Conservation (phyloP, 2,797 vertebrate species). For the Artibeus jamaicensis region DNA sequence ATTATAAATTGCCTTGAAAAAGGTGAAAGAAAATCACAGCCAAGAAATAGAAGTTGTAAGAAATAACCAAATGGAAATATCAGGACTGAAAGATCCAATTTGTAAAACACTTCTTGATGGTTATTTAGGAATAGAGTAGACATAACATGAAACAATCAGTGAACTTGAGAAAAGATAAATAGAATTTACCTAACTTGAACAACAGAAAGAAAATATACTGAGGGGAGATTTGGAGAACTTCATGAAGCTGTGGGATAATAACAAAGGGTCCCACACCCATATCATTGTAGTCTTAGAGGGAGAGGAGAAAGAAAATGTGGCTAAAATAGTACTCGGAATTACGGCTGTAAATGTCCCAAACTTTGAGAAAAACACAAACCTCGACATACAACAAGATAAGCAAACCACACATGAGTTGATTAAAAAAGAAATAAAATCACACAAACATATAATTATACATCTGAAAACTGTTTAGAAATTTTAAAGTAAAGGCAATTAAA, state of each 20-base stretch:
- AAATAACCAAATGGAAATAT: not conserved
- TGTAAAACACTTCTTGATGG: rapidly evolving
- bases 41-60: not conserved
- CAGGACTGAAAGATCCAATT: rapidly evolving
- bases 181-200: too few species aligned
- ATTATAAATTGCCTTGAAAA: not conserved
- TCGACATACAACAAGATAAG: not conserved
- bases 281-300: not conserved
- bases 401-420: too few species aligned
- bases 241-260: rapidly evolving
- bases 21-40: not conserved
- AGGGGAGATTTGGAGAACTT: not conserved
- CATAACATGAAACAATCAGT: too few species aligned
- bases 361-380: not conserved
- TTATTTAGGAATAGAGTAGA: rapidly evolving
- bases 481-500: not conserved
- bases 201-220: not conserved
- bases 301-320: too few species aligned
- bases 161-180: not conserved
- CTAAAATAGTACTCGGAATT: not conserved
- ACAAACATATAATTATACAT: not conserved
- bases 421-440: not conserved
- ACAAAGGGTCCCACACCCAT: rapidly evolving
- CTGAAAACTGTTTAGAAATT: not conserved
- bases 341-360: not conserved